phyloP scores from a whole-genome alignment of 2,888 invertebrate genomes.

The Volucella inanis region DNA sequence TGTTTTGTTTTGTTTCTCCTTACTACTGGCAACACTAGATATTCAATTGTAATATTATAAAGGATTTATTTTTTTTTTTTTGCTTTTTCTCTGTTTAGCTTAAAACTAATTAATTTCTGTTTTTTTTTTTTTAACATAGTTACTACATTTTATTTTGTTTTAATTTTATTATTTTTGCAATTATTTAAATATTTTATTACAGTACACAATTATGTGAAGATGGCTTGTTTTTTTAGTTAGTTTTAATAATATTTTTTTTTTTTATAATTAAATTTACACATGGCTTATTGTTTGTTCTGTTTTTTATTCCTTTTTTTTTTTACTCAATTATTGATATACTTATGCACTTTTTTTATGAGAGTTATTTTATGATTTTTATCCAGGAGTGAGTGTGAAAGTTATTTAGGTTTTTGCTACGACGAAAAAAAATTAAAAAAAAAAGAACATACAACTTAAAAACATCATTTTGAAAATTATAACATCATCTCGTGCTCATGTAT shows the following conservation, averaged over 20 bases:
- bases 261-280: conserved; percentile 71
- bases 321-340: conserved; percentile 61
- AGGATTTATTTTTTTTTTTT: conserved; percentile 46
- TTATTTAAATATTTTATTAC: conserved; percentile 68
- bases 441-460: conserved; percentile 61
- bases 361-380: conserved; percentile 55
- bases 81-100: conserved; percentile 53
- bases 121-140: conserved; percentile 63
- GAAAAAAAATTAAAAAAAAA: conserved; percentile 51
- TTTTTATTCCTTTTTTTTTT: conserved; percentile 18
- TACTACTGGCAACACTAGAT: conserved; percentile 74
- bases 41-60: conserved; percentile 70
- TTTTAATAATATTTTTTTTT: conserved; percentile 38
- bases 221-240: conserved; percentile 53
- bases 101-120: conserved; percentile 72
- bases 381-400: conserved; percentile 71
- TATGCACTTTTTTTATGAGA: conserved; percentile 56
- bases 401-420: conserved; percentile 57
- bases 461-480: conserved; percentile 70
- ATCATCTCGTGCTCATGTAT: conserved; percentile 71
- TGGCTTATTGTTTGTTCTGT: conserved; percentile 66
- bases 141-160: conserved; percentile 57
- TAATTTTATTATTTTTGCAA: conserved; percentile 51
- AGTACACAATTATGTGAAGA: conserved; percentile 73
- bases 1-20: conserved; percentile 49